Base-by-base conservation (phyloP, 2,113 vertebrate genomes). In the Xenopus laevis region DNA sequence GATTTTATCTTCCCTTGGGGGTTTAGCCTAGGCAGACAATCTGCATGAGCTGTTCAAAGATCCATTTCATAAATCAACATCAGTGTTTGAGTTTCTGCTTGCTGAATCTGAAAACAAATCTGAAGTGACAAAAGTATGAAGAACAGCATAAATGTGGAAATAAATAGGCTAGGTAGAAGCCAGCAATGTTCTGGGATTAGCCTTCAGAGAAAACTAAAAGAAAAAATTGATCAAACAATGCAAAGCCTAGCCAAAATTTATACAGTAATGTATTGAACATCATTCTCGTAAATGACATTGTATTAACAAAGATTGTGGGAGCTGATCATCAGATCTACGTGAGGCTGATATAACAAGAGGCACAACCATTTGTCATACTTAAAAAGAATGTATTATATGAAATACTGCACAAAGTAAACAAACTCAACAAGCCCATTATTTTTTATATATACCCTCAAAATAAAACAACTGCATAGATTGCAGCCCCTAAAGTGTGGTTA, bases 11-110 rank as follows among this genome's bases (percentile, higher is more conserved):
- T 63, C 74, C 66, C 66, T 70, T 55, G 66, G 63, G 74, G 60
- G 53, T 77, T 64, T 64, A 70, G 46, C 63, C 68, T 52, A 70
- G 65, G 67, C 66, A 77, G 59, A 77, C 68, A 70, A 77, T 77
- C 74, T 77, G 74, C 67, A 77, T 77, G 66, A 77, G 74, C 66
- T 77, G 58, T 61, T 66, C 66, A 70, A 53, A 76, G 74, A 77
- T 77, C 74, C 53, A 64, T 77, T 77, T 64, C 74, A 64, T 77
- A 77, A 77, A 77, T 77, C 74, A 77, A 77, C 74, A 77, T 77
- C 74, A 77, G 74, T 77, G 74, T 70, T 77, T 77, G 74, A 77
- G 58, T 77, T 77, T 77, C 67, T 77, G 59, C 66, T 69, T 76
- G 66, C 66, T 69, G 66, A 76, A 76, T 76, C 73, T 76, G 66